phyloP scores from a whole-genome alignment of 2,113 vertebrate genomes.

The Ictalurus punctatus region DNA sequence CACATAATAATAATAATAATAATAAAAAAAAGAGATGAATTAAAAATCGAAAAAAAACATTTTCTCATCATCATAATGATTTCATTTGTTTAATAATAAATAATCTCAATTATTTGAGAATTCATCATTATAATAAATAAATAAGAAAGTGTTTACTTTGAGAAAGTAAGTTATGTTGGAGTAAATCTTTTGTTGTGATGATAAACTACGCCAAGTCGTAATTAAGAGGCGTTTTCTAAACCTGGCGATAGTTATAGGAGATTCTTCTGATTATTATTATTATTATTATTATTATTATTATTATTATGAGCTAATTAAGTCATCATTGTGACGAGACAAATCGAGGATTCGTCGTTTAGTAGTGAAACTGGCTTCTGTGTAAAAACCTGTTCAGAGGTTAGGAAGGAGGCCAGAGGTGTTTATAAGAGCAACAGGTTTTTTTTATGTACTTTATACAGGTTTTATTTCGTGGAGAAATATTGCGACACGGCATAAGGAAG shows the following conservation, averaged over 20 bases:
- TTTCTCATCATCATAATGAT: too few species aligned
- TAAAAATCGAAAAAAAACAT: background rate
- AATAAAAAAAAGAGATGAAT: background rate
- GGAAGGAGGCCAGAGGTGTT: background rate
- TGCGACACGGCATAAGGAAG: too few species aligned
- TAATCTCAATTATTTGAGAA: too few species aligned
- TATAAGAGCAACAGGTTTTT: background rate
- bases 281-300: background rate
- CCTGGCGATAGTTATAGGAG: background rate
- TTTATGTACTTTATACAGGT: background rate
- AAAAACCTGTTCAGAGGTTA: background rate
- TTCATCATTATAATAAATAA: too few species aligned
- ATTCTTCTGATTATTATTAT: background rate
- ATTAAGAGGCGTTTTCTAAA: background rate
- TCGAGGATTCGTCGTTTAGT: background rate
- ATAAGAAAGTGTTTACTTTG: too few species aligned
- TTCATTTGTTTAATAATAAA: too few species aligned
- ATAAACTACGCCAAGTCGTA: background rate
- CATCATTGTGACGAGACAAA: background rate
- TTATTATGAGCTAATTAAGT: background rate
- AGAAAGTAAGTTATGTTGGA: background rate
- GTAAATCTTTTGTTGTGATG: background rate
- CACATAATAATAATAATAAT: background rate
- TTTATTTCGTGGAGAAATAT: too few species aligned
- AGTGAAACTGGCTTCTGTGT: background rate